Conservation (phyloP, 1,140 invertebrate genomes). For the Acyrthosiphon pisum region DNA sequence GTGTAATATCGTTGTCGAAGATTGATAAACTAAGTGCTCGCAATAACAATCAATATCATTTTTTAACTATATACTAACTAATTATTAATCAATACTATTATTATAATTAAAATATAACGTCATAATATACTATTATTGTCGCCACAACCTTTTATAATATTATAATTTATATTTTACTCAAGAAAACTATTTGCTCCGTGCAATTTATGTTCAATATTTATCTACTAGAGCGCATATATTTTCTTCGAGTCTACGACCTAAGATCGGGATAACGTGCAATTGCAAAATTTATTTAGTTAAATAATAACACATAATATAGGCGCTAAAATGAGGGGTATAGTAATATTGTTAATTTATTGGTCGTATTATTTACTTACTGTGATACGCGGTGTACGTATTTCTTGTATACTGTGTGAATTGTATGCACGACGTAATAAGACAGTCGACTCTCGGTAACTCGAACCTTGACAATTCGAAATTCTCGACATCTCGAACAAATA, state of each 20-base stretch:
- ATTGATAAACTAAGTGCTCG: not conserved
- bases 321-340: too few relatives aligned
- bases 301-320: not conserved
- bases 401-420: too few relatives aligned
- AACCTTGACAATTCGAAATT: too few relatives aligned
- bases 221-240: conserved; percentile 24
- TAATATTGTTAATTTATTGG: too few relatives aligned
- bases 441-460: too few relatives aligned
- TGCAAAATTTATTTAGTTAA: not conserved
- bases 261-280: not conserved
- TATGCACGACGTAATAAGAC: too few relatives aligned
- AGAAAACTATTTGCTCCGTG: conserved; percentile 32
- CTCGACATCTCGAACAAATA: too few relatives aligned
- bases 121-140: not conserved
- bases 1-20: not conserved
- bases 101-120: not conserved
- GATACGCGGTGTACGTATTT: too few relatives aligned
- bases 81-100: not conserved
- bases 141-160: not conserved
- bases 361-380: too few relatives aligned
- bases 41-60: not conserved
- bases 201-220: conserved; percentile 7
- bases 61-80: not conserved
- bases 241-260: not conserved
- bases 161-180: not conserved